These are phyloP conservation scores for Thysanoteuthis rhombus DNA, from an alignment of 2,888 invertebrate species.

Conservation along the genomic window DNA sequence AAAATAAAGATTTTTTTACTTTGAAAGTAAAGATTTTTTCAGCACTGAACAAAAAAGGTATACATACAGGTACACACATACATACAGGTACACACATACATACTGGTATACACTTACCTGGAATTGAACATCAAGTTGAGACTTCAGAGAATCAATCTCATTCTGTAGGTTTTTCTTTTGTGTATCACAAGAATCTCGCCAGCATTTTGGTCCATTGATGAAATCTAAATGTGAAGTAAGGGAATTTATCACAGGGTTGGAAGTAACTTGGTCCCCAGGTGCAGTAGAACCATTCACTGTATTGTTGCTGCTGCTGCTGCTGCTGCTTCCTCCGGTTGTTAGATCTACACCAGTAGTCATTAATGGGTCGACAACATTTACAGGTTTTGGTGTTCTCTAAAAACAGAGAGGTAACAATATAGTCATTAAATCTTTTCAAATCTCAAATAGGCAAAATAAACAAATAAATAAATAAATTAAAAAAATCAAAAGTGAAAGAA, in stretches of 20 bases:
- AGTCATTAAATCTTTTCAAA: neutral
- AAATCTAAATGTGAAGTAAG: conserved; percentile 14
- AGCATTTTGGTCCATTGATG: conserved; percentile 32
- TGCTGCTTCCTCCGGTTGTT: neutral
- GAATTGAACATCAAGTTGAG: conserved; percentile 48
- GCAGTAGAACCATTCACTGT: neutral
- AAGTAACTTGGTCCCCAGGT: neutral
- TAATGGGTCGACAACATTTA: conserved; percentile 27
- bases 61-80: neutral
- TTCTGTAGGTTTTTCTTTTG: conserved; percentile 27
- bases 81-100: no score
- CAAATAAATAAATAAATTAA: no score
- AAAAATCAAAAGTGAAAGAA: no score
- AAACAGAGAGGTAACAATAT: neutral
- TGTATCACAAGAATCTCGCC: conserved; percentile 21
- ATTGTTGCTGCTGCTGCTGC: neutral
- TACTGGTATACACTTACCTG: conserved; percentile 46
- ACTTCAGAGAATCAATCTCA: conserved; percentile 37
- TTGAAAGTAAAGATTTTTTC: neutral
- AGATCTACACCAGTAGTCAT: conserved; percentile 1
- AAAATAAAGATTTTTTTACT: no score
- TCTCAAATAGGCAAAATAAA: neutral
- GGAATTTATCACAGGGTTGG: neutral
- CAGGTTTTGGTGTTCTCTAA: conserved; percentile 17
- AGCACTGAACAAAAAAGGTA: neutral